A percentile compares a stretch with the other conserved stretches of the same genome.
phyloP scores from a whole-genome alignment of 2,113 vertebrate genomes.

The Grallaria varia region DNA sequence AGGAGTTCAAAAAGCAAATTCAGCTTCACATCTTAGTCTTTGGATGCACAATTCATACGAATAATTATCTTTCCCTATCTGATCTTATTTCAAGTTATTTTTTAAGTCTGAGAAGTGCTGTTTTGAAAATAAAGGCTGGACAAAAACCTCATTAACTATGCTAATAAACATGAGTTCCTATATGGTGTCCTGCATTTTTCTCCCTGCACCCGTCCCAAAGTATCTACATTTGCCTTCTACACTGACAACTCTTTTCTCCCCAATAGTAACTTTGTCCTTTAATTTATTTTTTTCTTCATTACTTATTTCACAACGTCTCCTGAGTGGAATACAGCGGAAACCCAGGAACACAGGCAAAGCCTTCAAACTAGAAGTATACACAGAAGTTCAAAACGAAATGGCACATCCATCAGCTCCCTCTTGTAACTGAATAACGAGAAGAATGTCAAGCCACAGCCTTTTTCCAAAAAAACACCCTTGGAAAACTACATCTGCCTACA shows the following conservation, averaged over 20 bases:
- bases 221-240: neutral
- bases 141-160: neutral
- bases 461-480: neutral
- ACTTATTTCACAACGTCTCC: neutral
- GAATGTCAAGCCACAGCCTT: neutral
- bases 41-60: neutral
- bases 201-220: neutral
- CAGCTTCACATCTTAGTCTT: neutral
- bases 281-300: neutral
- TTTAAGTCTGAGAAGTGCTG: neutral
- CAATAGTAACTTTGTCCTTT: neutral
- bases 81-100: neutral
- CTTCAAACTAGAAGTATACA: neutral
- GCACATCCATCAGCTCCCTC: neutral
- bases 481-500: neutral
- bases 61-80: neutral
- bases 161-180: neutral
- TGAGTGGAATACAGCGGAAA: neutral
- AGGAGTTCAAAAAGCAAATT: neutral
- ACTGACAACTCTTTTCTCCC: neutral
- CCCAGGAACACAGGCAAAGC: neutral
- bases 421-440: neutral
- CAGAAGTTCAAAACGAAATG: neutral
- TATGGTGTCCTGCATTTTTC: neutral
- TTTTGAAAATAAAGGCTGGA: neutral